A percentile compares a stretch with the other conserved stretches of the same genome.
Conservation (phyloP, 2,113 vertebrate genomes). For the Pseudorhombus dupliciocellatus region DNA sequence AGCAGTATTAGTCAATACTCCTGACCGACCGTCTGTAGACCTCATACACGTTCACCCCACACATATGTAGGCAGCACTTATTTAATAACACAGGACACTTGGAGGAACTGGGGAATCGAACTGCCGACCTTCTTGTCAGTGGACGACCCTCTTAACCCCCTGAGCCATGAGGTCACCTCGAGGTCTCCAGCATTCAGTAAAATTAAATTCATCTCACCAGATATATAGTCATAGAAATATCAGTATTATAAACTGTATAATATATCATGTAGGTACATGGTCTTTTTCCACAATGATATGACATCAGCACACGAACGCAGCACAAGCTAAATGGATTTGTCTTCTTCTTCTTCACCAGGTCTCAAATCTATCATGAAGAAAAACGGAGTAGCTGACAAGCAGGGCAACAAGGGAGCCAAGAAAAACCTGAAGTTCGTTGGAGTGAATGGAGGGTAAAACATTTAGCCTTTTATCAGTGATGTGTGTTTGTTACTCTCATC, state of each 20-base stretch:
- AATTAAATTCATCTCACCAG: too few species aligned
- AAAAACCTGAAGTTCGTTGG: slow-evolving; percentile 99
- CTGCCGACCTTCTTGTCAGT: too few species aligned
- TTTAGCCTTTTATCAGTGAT: slow-evolving; percentile 36
- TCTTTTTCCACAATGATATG: background rate
- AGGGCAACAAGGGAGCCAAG: slow-evolving; percentile 90
- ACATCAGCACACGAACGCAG: slow-evolving; percentile 12
- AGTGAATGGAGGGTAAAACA: slow-evolving; percentile 97
- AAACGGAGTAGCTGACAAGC: slow-evolving; percentile 89
- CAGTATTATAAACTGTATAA: too few species aligned
- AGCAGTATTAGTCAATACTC: slow-evolving; percentile 37
- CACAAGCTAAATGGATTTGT: slow-evolving; percentile 18
- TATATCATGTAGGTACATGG: background rate
- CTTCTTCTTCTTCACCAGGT: slow-evolving; percentile 81
- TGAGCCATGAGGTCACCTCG: too few species aligned
- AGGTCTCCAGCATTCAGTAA: background rate
- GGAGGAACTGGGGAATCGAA: too few species aligned
- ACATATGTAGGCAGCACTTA: too few species aligned
- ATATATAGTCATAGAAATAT: too few species aligned
- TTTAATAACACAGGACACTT: too few species aligned
- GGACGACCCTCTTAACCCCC: too few species aligned
- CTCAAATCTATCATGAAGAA: slow-evolving; percentile 99
- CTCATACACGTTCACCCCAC: too few species aligned
- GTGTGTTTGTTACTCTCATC: background rate
- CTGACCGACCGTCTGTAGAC: background rate